Evolutionary conservation across 2,888 invertebrate genomes (phyloP), one percentile per base, ranked within the genome.

Genomic region (Glomeris marginata): DNA sequence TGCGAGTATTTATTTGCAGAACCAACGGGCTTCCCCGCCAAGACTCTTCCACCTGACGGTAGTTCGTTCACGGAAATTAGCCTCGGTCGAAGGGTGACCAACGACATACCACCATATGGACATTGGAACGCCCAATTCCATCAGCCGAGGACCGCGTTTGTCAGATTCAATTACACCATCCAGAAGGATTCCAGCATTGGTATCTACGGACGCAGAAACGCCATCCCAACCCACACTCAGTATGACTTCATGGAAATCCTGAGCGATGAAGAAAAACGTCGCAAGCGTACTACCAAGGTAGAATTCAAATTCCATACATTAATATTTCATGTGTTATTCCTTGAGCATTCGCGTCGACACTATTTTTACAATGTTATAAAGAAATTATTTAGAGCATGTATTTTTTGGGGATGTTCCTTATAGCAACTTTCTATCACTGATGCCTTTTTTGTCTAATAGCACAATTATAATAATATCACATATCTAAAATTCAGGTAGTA

Each of bases 81-180:
- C 41, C 50, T 88, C 67, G 84, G 86, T 68, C 81, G 83, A 64
- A 74, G 81, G 57, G 84, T 86, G 67, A 57, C 82, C 61, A 84
- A 84, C 60, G 80, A 80, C 55, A 84, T 90, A 67, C 84, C 84
- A 62, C 84, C 90, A 61, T 87, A 84, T 71, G 85, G 86, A 67
- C 88, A 88, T 70, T 90, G 88, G 90, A 88, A 87, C 69, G 79
- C 86, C 55, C 88, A 88, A 72, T 86, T 90, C 68, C 78, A 84
- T 58, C 87, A 85, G 72, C 86, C 48, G 28, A 54, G 55, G 41
- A 56, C 60, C 22, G 55, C 59, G 15, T 55, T 60, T 50, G 59
- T 60, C 36, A 57, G 57, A 41, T 61, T 87, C 70, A 90, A 90
- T 70, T 81, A 90, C 65, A 87, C 86, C 52, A 74, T 90, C 61